A percentile compares a stretch with the other conserved stretches of the same genome.
Evolutionary conservation across 2,797 vertebrate genomes (phyloP).

Genomic region (Distichodus sexfasciatus): DNA sequence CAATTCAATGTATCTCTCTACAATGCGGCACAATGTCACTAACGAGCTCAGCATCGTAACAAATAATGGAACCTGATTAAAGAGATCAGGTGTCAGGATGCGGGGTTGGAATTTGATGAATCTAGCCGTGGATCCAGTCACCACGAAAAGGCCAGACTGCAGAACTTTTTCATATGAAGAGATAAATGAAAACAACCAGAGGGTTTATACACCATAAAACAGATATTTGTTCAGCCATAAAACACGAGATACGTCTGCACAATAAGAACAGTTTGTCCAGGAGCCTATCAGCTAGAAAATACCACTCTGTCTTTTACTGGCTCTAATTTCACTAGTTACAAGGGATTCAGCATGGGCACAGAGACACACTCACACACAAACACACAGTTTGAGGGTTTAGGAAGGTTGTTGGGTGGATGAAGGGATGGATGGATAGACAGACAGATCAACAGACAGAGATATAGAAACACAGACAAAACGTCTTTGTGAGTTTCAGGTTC

Average conservation of each 20-base stretch:
- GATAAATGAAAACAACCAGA: conserved; percentile 35
- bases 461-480: no score
- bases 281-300: conserved; percentile 15
- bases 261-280: conserved; percentile 3
- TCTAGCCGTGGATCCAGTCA: background rate
- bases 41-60: background rate
- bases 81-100: background rate
- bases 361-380: background rate
- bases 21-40: conserved; percentile 3
- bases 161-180: conserved; percentile 4
- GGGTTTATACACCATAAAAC: conserved; percentile 34
- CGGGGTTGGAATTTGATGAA: conserved; percentile 13
- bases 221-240: conserved; percentile 37
- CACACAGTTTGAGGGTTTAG: no score
- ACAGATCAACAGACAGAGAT: no score
- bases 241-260: conserved; percentile 15
- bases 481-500: no score
- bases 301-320: background rate
- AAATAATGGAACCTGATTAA: conserved; percentile 1
- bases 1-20: background rate
- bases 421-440: no score
- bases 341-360: background rate
- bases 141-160: conserved; percentile 3
- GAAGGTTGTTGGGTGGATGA: no score
- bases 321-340: background rate